Evolutionary conservation across 2,113 vertebrate species (phyloP), one percentile per base, ranked within the genome.

Genomic region (Melanocharis versteri): DNA sequence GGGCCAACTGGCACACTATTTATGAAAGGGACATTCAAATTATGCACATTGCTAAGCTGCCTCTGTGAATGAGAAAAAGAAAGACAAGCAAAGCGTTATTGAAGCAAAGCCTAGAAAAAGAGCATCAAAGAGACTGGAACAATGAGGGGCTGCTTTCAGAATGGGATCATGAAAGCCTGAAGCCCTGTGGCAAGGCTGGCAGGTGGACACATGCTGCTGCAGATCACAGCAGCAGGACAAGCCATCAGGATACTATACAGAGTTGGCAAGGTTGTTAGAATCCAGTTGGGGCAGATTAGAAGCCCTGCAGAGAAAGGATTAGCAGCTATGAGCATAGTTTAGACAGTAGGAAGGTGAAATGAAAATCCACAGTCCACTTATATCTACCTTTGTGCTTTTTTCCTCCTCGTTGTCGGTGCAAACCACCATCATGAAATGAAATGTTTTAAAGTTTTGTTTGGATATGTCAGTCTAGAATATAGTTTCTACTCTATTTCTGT

Each of bases 221-320:
- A 88, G 82, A 95, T 96, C 45, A 3, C 45, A 93, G 81, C 87
- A 95, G 75, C 90, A 95, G 87, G 51, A 96, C 65, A 90, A 83
- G 44, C 57, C 87, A 83, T 93, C 87, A 91, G 57, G 83, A 62
- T 90, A 68, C 26, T 88, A 64, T 87, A 89, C 15, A 47, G 72
- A 94, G 54, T 75, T 96, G 93, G 89, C 87, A 91, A 83, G 83
- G 60, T 78, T 93, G 58, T 91, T 83, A 92, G 66, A 87, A 93
- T 90, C 93, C 89, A 95, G 64, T 93, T 95, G 93, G 77, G 57
- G 48, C 82, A 94, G 91, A 95, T 96, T 95, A 96, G 91, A 44
- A 83, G 40, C 31, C 58, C 79, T 83, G 71, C 37, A 93, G 95
- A 80, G 84, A 93, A 88, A 90, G 87, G 86, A 95, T 94, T 95